Conservation (phyloP, 2,888 invertebrate species). For the Eugnorisma glareosa region DNA sequence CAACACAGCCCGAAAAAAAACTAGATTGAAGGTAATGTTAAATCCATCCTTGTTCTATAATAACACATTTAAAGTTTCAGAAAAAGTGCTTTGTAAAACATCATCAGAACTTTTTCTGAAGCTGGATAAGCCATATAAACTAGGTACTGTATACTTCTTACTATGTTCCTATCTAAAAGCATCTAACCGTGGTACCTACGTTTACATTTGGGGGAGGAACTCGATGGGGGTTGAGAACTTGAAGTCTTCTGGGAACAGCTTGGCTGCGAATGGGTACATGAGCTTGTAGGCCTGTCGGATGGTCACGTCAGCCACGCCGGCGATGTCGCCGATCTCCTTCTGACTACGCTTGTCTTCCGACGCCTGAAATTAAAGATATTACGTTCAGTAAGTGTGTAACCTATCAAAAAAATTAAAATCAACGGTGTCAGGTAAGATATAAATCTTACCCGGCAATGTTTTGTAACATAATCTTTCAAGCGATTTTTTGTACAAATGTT, state of each 20-base stretch:
- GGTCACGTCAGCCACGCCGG: conserved; percentile 99
- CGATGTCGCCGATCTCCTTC: conserved; percentile 99
- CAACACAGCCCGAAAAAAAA: too few species aligned
- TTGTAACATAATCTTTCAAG: background rate
- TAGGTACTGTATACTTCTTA: conserved; percentile 4
- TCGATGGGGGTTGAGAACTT: conserved; percentile 98
- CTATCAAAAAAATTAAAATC: background rate
- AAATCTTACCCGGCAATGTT: background rate
- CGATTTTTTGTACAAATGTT: too few species aligned
- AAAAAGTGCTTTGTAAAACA: background rate
- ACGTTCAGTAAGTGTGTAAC: background rate
- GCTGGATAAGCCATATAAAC: background rate
- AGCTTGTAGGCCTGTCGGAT: conserved; percentile 99
- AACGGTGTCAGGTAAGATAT: background rate
- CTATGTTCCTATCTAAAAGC: conserved; percentile 12
- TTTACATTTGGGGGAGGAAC: conserved; percentile 96
- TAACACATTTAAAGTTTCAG: background rate
- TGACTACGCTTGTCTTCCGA: conserved; percentile 98
- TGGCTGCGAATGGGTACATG: conserved; percentile 98
- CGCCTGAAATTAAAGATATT: conserved; percentile 90
- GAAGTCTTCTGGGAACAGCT: conserved; percentile 98
- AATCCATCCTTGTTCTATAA: background rate
- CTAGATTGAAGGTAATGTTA: background rate
- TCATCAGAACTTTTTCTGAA: background rate
- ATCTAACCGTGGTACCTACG: conserved; percentile 39